Base-by-base conservation (phyloP, 2,888 invertebrate species). In the Elysia crispata region DNA sequence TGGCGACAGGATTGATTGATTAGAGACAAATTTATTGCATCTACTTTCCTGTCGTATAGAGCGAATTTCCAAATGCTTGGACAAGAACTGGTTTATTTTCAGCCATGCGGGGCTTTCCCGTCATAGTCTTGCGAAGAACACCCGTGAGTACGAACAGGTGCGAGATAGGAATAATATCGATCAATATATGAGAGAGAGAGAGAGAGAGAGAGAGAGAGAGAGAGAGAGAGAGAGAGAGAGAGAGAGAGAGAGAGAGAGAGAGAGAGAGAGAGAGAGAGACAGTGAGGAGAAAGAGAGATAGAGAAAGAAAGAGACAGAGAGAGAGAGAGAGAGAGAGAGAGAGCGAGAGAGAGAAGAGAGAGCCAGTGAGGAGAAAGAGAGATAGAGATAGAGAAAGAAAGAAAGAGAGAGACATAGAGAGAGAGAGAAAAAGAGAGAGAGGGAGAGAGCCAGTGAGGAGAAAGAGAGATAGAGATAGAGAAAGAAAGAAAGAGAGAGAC, bases 221-320 rank as follows among this genome's bases (percentile, higher is more conserved):
- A 41, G 41, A 33, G 76, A 64, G 76, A 64, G 64, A 76, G 64
- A 64, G 31, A 76, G 66, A 76, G 41, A 41, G 41, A 41, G 41
- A 41, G 41, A 41, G 41, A 41, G 41, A 41, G 41, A 41, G 33
- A 76, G 50, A 66, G 28, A 62, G 76, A 76, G 66, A 76, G 66
- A 66, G 41, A 57, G 50, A 50, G 73, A 73, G 20, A 50, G 54
- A 50, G 23, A 50, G 6, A 50, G 50, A 23, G 60, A 54, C 8
- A 54, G 76, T 67, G 28, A 67, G 67, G 64, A 62, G 18, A 30
- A 23, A 3, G 23, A 75, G 75, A 33, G 62, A 41, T 41, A 25
- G n/a, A 62, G 15, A 33, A 57, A 30, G n/a, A 76, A 18, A 75
- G 6, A 76, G 3, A 76, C n/a, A 31, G 11, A 76, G 23, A 50